Evolutionary conservation across 2,888 invertebrate species (phyloP), one percentile per base, ranked within the genome.

Genomic region (Plagodis dolabraria): DNA sequence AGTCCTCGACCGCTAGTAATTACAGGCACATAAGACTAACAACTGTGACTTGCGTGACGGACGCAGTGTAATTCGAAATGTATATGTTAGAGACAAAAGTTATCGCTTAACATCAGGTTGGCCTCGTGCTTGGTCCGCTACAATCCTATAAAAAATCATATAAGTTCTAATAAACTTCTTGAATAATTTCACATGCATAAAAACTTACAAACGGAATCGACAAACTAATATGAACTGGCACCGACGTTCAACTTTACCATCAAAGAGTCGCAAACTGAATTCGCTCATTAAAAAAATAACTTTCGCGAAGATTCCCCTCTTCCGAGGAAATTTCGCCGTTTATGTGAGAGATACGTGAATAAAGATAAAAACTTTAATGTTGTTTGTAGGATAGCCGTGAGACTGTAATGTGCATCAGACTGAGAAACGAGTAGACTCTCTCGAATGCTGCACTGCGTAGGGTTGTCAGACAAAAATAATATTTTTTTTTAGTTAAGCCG

Each of bases 361-460:
- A 50, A 48, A 70, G 74, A 81, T 78, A 79, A 79, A 80, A 81
- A 81, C 72, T 81, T 77, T 75, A 77, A 81, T 77, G 80, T 75
- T 76, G 80, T 82, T 79, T 76, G 76, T 76, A 70, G 74, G 73
- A 77, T 72, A 70, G 71, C 69, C 65, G 71, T 66, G 69, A 68
- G 72, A 68, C 74, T 70, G 77, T 76, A 77, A 77, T 76, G 79
- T 79, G 75, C 79, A 77, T 62, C 67, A 75, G 74, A 76, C 71
- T 80, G 82, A 79, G 73, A 79, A 82, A 82, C 75, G 75, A 79
- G 72, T 65, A 63, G 72, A 76, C 69, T 75, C 74, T 72, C 73
- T 75, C 61, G 67, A 57, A 68, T 65, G 68, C 59, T 40, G 43
- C 40, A 33, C 45, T 10, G 22, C 47, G 57, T 53, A 68, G 68